Conservation (phyloP, 2,113 vertebrate genomes). For the Nettapus auritus region DNA sequence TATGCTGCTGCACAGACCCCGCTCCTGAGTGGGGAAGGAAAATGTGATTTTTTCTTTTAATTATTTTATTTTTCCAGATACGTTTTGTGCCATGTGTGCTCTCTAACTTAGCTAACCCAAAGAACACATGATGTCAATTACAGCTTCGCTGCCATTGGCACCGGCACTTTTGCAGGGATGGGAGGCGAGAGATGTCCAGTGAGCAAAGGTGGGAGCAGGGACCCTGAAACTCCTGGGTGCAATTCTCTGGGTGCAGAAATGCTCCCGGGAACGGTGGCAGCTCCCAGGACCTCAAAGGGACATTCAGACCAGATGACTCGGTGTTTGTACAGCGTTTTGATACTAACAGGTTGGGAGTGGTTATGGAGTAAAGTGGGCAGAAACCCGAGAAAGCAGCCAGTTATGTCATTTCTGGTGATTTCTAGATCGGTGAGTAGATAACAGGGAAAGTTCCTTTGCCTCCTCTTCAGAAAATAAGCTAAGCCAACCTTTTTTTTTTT, state of each 20-base stretch:
- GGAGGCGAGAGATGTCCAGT: neutral
- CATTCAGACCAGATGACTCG: fast-evolving
- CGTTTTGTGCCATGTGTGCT: neutral
- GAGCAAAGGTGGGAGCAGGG: neutral
- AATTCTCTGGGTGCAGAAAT: neutral
- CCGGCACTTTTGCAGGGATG: fast-evolving
- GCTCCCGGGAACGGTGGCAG: neutral
- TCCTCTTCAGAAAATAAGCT: fast-evolving
- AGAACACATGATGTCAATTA: slow-evolving; percentile 30
- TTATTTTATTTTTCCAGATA: neutral
- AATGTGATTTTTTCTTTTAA: neutral
- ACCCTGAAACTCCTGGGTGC: neutral
- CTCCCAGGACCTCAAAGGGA: fast-evolving
- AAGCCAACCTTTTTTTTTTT: fast-evolving
- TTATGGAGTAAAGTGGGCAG: neutral
- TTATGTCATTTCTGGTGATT: neutral
- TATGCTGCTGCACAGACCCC: neutral
- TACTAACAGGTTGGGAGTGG: neutral
- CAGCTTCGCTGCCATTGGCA: neutral
- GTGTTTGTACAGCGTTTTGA: fast-evolving
- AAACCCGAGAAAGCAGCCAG: fast-evolving
- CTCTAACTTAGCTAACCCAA: fast-evolving
- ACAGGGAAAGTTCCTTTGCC: neutral
- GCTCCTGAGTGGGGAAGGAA: neutral
- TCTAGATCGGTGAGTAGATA: neutral